These are phyloP conservation scores for Campoplex capitator DNA, from an alignment of 2,888 invertebrate genomes.

Conservation along the genomic window DNA sequence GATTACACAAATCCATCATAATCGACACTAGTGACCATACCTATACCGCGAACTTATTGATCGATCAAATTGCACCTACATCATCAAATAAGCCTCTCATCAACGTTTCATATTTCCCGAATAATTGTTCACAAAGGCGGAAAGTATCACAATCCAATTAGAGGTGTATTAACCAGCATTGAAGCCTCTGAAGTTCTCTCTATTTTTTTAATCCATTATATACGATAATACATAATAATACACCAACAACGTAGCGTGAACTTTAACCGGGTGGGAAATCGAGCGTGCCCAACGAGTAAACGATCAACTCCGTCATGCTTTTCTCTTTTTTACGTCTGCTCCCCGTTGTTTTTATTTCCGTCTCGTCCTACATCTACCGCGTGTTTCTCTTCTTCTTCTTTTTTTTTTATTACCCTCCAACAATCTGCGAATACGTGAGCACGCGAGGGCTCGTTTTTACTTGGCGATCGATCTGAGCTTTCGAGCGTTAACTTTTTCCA, in stretches of 20 bases:
- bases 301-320: slow-evolving; percentile 61
- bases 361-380: neutral
- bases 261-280: slow-evolving; percentile 60
- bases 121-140: slow-evolving; percentile 14
- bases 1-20: neutral
- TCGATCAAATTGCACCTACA: neutral
- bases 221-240: slow-evolving; percentile 17
- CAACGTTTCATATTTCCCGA: neutral
- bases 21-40: neutral
- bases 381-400: slow-evolving; percentile 7
- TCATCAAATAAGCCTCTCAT: neutral
- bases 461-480: slow-evolving; percentile 57
- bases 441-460: slow-evolving; percentile 52
- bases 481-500: slow-evolving; percentile 23
- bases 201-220: neutral
- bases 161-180: slow-evolving; percentile 19
- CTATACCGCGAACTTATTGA: neutral
- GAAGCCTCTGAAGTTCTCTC: neutral
- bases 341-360: slow-evolving; percentile 33
- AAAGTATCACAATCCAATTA: neutral
- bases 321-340: slow-evolving; percentile 55
- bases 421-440: slow-evolving; percentile 57
- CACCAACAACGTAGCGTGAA: slow-evolving; percentile 40
- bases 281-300: slow-evolving; percentile 60
- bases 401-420: slow-evolving; percentile 14